A percentile compares a stretch with the other conserved stretches of the same genome.
Conservation (phyloP, 2,113 vertebrate genomes). For the Pachypanchax playfairii region DNA sequence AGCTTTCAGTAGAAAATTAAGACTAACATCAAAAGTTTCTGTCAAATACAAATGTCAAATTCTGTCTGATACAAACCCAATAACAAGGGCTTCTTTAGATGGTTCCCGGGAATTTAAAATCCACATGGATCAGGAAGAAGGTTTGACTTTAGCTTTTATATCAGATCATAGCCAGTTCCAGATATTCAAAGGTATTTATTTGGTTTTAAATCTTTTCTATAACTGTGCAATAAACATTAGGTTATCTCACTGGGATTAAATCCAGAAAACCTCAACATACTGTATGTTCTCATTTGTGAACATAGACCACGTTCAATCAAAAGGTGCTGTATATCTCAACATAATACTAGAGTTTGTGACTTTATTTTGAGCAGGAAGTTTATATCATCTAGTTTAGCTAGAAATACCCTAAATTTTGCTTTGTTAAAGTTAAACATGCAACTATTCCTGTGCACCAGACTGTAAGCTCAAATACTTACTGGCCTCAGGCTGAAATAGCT, state of each 20-base stretch:
- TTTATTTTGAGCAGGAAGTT: not conserved
- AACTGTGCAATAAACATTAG: too few species aligned
- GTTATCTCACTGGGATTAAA: too few species aligned
- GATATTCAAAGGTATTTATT: too few species aligned
- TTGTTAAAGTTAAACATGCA: constrained; percentile 1
- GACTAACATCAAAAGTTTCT: not conserved
- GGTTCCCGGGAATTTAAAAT: not conserved
- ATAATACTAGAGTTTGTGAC: not conserved
- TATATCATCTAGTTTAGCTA: not conserved
- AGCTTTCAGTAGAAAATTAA: not conserved
- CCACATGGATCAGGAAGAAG: not conserved
- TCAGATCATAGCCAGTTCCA: too few species aligned
- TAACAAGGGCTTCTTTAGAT: not conserved
- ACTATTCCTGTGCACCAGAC: not conserved
- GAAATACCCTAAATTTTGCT: not conserved
- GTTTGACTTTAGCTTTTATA: not conserved
- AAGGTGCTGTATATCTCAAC: too few species aligned
- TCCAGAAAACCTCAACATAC: too few species aligned
- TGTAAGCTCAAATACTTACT: constrained; percentile 13
- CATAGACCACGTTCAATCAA: too few species aligned
- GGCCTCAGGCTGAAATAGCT: constrained; percentile 21
- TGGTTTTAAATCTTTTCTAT: too few species aligned
- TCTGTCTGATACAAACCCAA: not conserved
- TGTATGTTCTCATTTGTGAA: too few species aligned
- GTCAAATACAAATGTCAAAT: too few species aligned